phyloP scores from a whole-genome alignment of 2,888 invertebrate species.

The Lottia scabra region DNA sequence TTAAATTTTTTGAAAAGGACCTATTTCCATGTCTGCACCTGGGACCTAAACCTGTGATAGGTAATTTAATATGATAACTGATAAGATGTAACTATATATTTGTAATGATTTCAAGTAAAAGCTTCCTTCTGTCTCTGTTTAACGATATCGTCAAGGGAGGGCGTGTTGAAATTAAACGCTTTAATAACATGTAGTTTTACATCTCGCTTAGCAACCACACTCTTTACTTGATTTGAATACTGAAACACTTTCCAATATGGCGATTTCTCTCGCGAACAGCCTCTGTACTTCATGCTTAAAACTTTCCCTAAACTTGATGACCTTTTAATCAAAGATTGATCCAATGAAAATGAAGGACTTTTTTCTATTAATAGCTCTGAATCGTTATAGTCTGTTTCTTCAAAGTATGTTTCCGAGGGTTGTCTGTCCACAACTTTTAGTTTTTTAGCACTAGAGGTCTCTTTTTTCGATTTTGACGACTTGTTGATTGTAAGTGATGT shows the following conservation, averaged over 20 bases:
- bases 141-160: constrained; percentile 76
- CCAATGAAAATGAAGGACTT: not conserved
- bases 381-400: not conserved
- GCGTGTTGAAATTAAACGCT: constrained; percentile 74
- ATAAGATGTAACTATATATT: no score
- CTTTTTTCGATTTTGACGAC: constrained; percentile 8
- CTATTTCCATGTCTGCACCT: no score
- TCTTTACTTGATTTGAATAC: constrained; percentile 37
- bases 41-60: no score
- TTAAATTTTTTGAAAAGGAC: no score
- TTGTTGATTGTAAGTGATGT: not conserved
- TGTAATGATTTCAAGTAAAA: constrained; percentile 48
- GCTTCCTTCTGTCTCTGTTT: constrained; percentile 60
- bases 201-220: constrained; percentile 8
- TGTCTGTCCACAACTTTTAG: not conserved
- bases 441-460: not conserved
- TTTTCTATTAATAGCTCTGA: not conserved
- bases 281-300: constrained; percentile 25
- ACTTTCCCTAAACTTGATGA: constrained; percentile 39
- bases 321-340: not conserved
- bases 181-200: constrained; percentile 27
- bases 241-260: no score
- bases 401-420: not conserved
- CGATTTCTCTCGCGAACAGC: not conserved
- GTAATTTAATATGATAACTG: constrained; percentile 22